These are phyloP conservation scores for Pseudopipra pipra DNA, from an alignment of 2,113 vertebrate species.

Conservation along the genomic window DNA sequence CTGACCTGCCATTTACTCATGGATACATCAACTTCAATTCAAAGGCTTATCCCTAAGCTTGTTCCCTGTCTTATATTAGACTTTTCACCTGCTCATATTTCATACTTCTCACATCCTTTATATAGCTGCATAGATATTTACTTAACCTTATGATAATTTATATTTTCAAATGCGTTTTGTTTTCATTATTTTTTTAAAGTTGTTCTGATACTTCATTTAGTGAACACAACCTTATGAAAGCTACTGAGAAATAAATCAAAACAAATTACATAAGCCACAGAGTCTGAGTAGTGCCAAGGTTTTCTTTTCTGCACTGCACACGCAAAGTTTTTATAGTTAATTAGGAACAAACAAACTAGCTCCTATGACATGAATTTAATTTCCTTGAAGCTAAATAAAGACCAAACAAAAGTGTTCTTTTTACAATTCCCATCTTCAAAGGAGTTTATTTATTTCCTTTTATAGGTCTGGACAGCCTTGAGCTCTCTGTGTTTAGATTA, in stretches of 20 bases:
- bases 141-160: background rate
- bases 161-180: background rate
- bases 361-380: conserved; percentile 31
- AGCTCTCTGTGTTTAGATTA: conserved; percentile 35
- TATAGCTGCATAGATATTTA: background rate
- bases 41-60: background rate
- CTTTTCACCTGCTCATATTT: background rate
- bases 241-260: conserved; percentile 34
- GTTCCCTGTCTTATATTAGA: background rate
- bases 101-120: background rate
- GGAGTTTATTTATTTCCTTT: conserved; percentile 50
- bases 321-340: background rate
- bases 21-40: background rate
- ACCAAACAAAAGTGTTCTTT: background rate
- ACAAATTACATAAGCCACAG: background rate
- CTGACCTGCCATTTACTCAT: background rate
- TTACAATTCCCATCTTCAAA: conserved; percentile 48
- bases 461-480: conserved; percentile 35
- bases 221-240: background rate
- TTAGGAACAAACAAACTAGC: conserved; percentile 33
- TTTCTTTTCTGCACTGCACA: background rate
- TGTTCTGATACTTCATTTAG: background rate
- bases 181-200: background rate
- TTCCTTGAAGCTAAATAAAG: conserved; percentile 59
- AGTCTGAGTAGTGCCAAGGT: background rate